phyloP scores from a whole-genome alignment of 2,888 invertebrate genomes.

The Cremastinae sp. region DNA sequence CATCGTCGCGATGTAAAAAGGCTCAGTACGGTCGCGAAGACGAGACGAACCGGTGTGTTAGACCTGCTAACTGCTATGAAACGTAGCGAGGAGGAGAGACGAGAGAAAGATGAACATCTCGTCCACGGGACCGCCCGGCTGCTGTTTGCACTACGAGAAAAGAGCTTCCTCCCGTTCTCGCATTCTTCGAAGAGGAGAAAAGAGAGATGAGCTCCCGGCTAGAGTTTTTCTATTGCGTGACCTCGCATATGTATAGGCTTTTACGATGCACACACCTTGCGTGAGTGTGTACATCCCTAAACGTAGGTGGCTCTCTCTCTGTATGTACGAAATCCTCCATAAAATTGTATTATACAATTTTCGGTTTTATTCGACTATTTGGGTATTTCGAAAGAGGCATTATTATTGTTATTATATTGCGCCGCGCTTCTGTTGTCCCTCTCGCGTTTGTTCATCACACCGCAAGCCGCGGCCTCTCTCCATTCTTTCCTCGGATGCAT shows the following conservation, averaged over 20 bases:
- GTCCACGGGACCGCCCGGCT: constrained; percentile 40
- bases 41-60: too few species aligned
- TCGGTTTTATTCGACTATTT: constrained; percentile 28
- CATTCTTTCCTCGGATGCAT: constrained; percentile 10
- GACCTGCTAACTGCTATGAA: too few species aligned
- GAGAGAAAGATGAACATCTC: constrained; percentile 21
- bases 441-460: constrained; percentile 38
- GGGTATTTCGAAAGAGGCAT: constrained; percentile 18
- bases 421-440: constrained; percentile 18
- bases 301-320: constrained; percentile 9
- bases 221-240: constrained; percentile 54
- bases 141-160: constrained; percentile 59
- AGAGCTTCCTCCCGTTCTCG: constrained; percentile 36
- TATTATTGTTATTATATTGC: constrained; percentile 26
- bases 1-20: too few species aligned
- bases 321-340: constrained; percentile 23
- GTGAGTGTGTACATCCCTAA: not conserved
- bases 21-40: too few species aligned
- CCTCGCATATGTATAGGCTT: constrained; percentile 53
- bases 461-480: constrained; percentile 32
- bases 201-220: constrained; percentile 41
- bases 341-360: constrained; percentile 23
- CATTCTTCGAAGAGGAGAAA: constrained; percentile 47
- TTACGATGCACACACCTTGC: constrained; percentile 8
- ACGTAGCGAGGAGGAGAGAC: not conserved